Conservation (phyloP, 35 echinoderm and acorn worm genomes). For the Stichopus chloronotus region DNA sequence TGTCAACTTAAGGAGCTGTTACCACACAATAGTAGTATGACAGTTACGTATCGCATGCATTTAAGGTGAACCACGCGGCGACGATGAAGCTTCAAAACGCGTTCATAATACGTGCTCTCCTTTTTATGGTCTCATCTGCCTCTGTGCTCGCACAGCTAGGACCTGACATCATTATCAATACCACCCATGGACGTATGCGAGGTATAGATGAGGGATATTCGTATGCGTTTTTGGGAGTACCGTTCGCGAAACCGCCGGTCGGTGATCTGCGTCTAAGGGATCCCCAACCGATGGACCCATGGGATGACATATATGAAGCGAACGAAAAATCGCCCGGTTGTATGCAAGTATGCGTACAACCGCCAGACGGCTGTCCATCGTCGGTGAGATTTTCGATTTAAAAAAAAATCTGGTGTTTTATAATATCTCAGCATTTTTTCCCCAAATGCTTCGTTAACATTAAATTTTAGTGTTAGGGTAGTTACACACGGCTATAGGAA, state of each 20-base stretch:
- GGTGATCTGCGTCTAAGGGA: slow-evolving; percentile 58
- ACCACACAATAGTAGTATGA: neutral
- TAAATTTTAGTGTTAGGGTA: too few relatives aligned
- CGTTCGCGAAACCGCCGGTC: slow-evolving; percentile 71
- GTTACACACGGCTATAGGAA: too few relatives aligned
- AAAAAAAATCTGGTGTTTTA: too few relatives aligned
- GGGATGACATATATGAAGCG: slow-evolving; percentile 54
- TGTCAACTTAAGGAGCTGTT: neutral
- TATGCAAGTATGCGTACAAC: slow-evolving; percentile 36
- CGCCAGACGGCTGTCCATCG: slow-evolving; percentile 27
- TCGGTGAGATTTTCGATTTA: neutral
- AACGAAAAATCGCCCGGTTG: slow-evolving; percentile 52
- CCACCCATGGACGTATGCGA: slow-evolving; percentile 36
- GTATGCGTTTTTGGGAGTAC: slow-evolving; percentile 66
- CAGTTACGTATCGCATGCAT: neutral
- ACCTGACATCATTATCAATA: slow-evolving; percentile 9
- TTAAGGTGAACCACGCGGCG: neutral
- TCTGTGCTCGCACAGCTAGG: neutral
- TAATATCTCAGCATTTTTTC: too few relatives aligned
- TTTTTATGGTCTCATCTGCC: neutral
- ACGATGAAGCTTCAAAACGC: neutral
- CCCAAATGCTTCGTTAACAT: too few relatives aligned
- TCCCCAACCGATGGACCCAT: slow-evolving; percentile 50
- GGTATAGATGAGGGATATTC: slow-evolving; percentile 5
- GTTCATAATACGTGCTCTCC: neutral